Conservation (phyloP, 2,113 vertebrate species). For the Octodon degus region DNA sequence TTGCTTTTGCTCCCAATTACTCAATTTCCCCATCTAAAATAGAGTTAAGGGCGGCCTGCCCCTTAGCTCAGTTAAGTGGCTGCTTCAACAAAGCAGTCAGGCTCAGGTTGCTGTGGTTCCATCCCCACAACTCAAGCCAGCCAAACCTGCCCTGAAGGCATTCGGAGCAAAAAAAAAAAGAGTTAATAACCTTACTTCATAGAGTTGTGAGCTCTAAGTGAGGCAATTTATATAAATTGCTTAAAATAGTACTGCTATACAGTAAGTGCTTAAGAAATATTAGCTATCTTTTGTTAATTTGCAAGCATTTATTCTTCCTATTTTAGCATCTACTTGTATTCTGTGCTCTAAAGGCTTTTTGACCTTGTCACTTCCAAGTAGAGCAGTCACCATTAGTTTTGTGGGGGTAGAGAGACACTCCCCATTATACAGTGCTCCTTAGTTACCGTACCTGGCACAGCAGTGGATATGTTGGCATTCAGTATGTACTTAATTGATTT, state of each 20-base stretch:
- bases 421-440: slow-evolving; percentile 34
- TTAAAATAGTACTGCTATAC: slow-evolving; percentile 16
- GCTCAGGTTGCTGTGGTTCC: too few relatives aligned
- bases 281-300: slow-evolving; percentile 43
- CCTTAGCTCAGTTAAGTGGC: too few relatives aligned
- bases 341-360: slow-evolving; percentile 48
- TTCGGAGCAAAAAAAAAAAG: not conserved
- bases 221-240: slow-evolving; percentile 2
- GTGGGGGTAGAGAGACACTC: not conserved
- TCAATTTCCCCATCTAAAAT: slow-evolving; percentile 33
- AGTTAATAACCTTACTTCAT: not conserved
- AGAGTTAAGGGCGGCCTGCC: not conserved
- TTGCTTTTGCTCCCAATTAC: not conserved
- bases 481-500: slow-evolving; percentile 72
- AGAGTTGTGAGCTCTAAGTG: slow-evolving; percentile 13
- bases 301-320: not conserved
- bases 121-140: too few relatives aligned
- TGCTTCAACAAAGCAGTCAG: too few relatives aligned
- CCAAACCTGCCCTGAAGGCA: too few relatives aligned
- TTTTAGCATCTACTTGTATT: slow-evolving; percentile 48
- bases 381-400: slow-evolving; percentile 45
- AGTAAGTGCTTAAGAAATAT: slow-evolving; percentile 46
- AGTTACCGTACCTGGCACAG: slow-evolving; percentile 49
- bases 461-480: slow-evolving; percentile 44
- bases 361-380: slow-evolving; percentile 53